A percentile compares a stretch with the other conserved stretches of the same genome.
These are phyloP conservation scores for Rhabdophis nuchalis DNA, from an alignment of 2,797 vertebrate genomes.

Conservation along the genomic window DNA sequence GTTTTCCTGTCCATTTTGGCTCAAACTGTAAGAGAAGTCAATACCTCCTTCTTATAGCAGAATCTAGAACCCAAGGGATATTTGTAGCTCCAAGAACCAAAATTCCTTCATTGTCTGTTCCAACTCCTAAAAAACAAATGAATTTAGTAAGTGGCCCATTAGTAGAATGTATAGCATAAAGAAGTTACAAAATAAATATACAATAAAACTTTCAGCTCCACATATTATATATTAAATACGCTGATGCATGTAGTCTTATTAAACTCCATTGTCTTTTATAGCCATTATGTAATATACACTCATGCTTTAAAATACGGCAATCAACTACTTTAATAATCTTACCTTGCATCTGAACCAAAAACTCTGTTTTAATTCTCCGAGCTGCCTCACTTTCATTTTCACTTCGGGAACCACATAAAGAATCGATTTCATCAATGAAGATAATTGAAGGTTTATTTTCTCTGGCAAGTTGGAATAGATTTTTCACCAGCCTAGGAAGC, in stretches of 20 bases:
- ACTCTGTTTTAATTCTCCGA: conserved; percentile 96
- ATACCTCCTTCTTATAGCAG: conserved; percentile 95
- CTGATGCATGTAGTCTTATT: not conserved
- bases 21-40: not conserved
- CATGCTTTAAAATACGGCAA: not conserved
- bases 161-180: not conserved
- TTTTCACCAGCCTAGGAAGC: conserved; percentile 88
- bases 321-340: conserved; percentile 3
- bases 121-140: conserved; percentile 80
- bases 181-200: conserved; percentile 1
- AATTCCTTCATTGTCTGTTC: conserved; percentile 93
- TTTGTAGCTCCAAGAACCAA: conserved; percentile 98
- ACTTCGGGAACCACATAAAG: conserved; percentile 92
- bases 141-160: not conserved
- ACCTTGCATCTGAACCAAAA: conserved; percentile 99
- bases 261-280: rapidly evolving
- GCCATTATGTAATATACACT: not conserved
- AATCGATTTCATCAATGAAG: conserved; percentile 98
- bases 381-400: conserved; percentile 98
- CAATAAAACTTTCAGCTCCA: not conserved
- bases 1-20: not conserved
- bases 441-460: conserved; percentile 97
- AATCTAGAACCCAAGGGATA: conserved; percentile 98
- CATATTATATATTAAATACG: not conserved
- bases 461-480: conserved; percentile 90